A percentile compares a stretch with the other conserved stretches of the same genome.
These are phyloP conservation scores for Eunapius fragilis DNA, from an alignment of 37 sponge, comb jelly and placozoan species.

Conservation along the genomic window DNA sequence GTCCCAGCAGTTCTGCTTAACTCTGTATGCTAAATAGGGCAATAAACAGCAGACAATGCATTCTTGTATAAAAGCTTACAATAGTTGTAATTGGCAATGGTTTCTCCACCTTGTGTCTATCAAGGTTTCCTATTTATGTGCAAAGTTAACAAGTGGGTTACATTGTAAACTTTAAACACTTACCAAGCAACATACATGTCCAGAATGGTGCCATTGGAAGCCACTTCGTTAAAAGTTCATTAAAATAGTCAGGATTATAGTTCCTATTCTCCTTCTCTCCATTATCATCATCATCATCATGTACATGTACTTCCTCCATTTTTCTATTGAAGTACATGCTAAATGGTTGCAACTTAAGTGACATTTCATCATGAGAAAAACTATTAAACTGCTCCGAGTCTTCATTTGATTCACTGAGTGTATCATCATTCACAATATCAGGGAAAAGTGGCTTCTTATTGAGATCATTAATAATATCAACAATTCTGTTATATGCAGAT, in stretches of 20 bases:
- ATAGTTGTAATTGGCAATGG: not conserved
- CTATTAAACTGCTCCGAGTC: not conserved
- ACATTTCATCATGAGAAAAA: not conserved
- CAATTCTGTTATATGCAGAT: not conserved
- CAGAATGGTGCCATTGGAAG: not conserved
- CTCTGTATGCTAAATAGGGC: not conserved
- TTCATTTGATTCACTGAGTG: not conserved
- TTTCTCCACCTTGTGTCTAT: not conserved
- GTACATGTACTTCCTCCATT: not conserved
- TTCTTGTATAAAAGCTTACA: not conserved
- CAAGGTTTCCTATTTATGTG: not conserved
- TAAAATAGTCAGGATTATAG: not conserved
- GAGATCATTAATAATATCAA: not conserved
- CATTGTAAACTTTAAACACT: not conserved
- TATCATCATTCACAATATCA: not conserved
- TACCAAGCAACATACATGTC: constrained; percentile 1
- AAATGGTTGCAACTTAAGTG: not conserved
- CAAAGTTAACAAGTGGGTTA: not conserved
- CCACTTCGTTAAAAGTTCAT: not conserved
- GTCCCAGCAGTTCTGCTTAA: constrained; percentile 1
- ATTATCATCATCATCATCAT: not conserved
- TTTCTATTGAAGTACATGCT: not conserved
- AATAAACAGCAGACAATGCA: not conserved
- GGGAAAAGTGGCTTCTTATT: not conserved
- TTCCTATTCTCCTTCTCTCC: not conserved